Conservation (phyloP, 2,888 invertebrate genomes). For the Tanypteryx hageni region DNA sequence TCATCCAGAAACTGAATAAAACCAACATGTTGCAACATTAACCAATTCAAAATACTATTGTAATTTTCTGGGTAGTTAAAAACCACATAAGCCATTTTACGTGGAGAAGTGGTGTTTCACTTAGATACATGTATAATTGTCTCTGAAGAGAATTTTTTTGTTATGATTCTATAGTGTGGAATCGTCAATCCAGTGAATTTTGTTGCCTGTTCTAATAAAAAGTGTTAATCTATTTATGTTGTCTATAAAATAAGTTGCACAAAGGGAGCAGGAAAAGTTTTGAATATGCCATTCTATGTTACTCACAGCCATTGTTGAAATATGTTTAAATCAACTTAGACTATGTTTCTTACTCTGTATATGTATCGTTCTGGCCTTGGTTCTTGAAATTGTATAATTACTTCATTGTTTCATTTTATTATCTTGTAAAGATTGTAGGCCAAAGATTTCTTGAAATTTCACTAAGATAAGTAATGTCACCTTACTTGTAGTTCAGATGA, state of each 20-base stretch:
- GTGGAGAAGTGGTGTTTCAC: slow-evolving; percentile 49
- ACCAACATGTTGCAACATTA: slow-evolving; percentile 35
- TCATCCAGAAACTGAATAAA: slow-evolving; percentile 23
- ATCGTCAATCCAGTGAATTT: slow-evolving; percentile 47
- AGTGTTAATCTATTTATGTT: slow-evolving; percentile 50
- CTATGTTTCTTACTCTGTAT: slow-evolving; percentile 16
- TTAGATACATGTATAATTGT: slow-evolving; percentile 54
- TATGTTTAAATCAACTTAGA: slow-evolving; percentile 34
- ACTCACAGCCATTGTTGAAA: slow-evolving; percentile 57
- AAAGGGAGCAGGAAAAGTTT: slow-evolving; percentile 44
- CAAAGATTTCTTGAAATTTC: slow-evolving; percentile 23
- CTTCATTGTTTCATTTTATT: background rate
- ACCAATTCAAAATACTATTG: slow-evolving; percentile 20
- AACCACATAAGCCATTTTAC: slow-evolving; percentile 45
- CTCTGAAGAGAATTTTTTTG: slow-evolving; percentile 55
- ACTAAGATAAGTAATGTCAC: background rate
- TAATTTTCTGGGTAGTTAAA: slow-evolving; percentile 48
- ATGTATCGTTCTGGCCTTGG: background rate
- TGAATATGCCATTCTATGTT: slow-evolving; percentile 54
- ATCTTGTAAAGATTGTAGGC: background rate
- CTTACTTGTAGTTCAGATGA: slow-evolving; percentile 13
- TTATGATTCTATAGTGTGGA: slow-evolving; percentile 49
- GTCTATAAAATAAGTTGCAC: slow-evolving; percentile 58
- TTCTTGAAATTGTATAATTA: background rate
- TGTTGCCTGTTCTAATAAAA: slow-evolving; percentile 44